Conservation (phyloP, 2,113 vertebrate species). For the Excalfactoria chinensis region DNA sequence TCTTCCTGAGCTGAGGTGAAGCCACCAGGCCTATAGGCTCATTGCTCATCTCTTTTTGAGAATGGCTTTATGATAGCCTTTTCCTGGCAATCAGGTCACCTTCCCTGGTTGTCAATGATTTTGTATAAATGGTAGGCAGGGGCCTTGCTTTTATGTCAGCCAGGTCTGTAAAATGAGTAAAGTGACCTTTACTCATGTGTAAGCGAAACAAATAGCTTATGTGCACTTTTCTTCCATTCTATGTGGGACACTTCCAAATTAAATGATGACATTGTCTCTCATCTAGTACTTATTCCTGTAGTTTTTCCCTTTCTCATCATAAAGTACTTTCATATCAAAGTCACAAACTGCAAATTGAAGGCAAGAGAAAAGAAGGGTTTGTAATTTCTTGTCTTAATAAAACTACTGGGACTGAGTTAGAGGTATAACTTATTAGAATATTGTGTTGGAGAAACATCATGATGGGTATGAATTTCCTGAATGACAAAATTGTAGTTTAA, state of each 20-base stretch:
- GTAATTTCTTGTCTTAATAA: constrained; percentile 32
- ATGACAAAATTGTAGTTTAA: neutral
- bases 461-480: constrained; percentile 26
- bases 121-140: neutral
- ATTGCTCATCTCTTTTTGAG: neutral
- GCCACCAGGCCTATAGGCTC: neutral
- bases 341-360: constrained; percentile 20
- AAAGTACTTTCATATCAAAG: neutral
- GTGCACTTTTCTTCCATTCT: neutral
- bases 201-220: neutral
- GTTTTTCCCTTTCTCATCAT: neutral
- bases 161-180: neutral
- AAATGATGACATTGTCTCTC: neutral
- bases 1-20: neutral
- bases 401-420: neutral
- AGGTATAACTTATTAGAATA: constrained; percentile 16
- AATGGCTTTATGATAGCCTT: neutral
- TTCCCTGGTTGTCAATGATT: neutral
- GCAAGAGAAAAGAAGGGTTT: neutral
- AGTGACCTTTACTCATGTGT: neutral
- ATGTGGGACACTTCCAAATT: neutral
- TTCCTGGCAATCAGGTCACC: neutral
- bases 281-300: neutral
- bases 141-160: neutral
- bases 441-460: neutral